Evolutionary conservation across 2,888 invertebrate species (phyloP).

Genomic region (Caenorhabditis drosophilae): DNA sequence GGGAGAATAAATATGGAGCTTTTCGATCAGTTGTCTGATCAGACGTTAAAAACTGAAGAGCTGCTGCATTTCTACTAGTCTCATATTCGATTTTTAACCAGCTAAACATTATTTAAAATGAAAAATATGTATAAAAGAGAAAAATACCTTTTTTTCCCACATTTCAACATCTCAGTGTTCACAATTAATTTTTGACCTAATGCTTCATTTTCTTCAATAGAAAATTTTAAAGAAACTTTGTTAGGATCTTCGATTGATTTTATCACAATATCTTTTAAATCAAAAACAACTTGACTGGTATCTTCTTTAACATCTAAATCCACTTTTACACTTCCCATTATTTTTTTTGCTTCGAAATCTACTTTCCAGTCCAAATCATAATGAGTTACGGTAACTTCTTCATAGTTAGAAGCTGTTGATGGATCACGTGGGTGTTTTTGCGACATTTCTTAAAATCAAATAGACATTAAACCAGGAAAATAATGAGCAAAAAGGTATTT

Average conservation of each 20-base stretch:
- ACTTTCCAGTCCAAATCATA: slow-evolving; percentile 60
- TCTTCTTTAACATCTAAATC: slow-evolving; percentile 14
- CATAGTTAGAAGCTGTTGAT: slow-evolving; percentile 54
- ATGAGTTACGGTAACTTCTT: slow-evolving; percentile 45
- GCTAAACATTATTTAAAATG: too few relatives aligned
- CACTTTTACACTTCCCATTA: slow-evolving; percentile 48
- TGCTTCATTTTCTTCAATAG: slow-evolving; percentile 23
- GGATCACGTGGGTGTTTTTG: slow-evolving; percentile 42
- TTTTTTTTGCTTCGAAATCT: slow-evolving; percentile 47
- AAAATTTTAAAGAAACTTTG: slow-evolving; percentile 1
- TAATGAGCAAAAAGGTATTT: not conserved
- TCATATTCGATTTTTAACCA: slow-evolving; percentile 76
- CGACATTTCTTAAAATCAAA: slow-evolving; percentile 15
- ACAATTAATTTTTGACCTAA: slow-evolving; percentile 36
- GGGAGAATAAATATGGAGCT: slow-evolving; percentile 78
- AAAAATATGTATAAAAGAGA: too few relatives aligned
- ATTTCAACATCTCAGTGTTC: slow-evolving; percentile 7
- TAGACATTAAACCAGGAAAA: not conserved
- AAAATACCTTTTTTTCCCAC: slow-evolving; percentile 15
- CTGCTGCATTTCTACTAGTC: slow-evolving; percentile 81
- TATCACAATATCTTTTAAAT: slow-evolving; percentile 52
- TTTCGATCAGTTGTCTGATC: slow-evolving; percentile 85
- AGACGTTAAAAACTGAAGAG: slow-evolving; percentile 85
- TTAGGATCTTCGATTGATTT: slow-evolving; percentile 8
- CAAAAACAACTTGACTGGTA: not conserved